Evolutionary conservation across 2,888 invertebrate genomes (phyloP).

Genomic region (Argynnis bischoffii): DNA sequence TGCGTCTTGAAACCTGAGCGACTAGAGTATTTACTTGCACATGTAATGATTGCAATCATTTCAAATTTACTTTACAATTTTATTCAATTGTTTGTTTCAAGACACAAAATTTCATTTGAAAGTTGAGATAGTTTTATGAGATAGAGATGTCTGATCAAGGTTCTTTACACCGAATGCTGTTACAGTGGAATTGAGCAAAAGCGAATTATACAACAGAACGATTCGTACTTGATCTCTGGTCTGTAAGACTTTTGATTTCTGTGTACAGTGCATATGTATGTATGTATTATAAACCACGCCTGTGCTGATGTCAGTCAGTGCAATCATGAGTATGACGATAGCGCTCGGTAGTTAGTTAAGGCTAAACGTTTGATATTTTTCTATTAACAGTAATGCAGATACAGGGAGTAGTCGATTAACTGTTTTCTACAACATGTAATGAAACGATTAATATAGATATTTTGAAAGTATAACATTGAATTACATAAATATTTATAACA

Average conservation of each 20-base stretch:
- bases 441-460: not conserved
- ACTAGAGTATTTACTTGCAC: slow-evolving; percentile 3
- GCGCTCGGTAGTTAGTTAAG: slow-evolving; percentile 51
- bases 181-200: slow-evolving; percentile 38
- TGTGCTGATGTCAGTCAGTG: slow-evolving; percentile 51
- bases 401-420: not conserved
- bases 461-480: slow-evolving; percentile 11
- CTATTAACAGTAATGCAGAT: slow-evolving; percentile 10
- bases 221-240: slow-evolving; percentile 18
- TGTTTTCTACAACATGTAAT: slow-evolving; percentile 1
- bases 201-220: slow-evolving; percentile 36
- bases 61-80: not conserved
- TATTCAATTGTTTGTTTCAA: slow-evolving; percentile 32
- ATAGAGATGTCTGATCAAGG: slow-evolving; percentile 30
- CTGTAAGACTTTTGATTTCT: slow-evolving; percentile 38
- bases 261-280: slow-evolving; percentile 53
- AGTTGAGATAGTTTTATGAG: slow-evolving; percentile 31
- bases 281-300: slow-evolving; percentile 56
- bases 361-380: slow-evolving; percentile 36
- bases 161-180: slow-evolving; percentile 28
- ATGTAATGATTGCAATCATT: not conserved
- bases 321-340: slow-evolving; percentile 42
- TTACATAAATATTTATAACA: not conserved
- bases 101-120: slow-evolving; percentile 24
- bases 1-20: slow-evolving; percentile 44